Evolutionary conservation across 2,113 vertebrate species (phyloP).

Genomic region (Pteruthius melanotis): DNA sequence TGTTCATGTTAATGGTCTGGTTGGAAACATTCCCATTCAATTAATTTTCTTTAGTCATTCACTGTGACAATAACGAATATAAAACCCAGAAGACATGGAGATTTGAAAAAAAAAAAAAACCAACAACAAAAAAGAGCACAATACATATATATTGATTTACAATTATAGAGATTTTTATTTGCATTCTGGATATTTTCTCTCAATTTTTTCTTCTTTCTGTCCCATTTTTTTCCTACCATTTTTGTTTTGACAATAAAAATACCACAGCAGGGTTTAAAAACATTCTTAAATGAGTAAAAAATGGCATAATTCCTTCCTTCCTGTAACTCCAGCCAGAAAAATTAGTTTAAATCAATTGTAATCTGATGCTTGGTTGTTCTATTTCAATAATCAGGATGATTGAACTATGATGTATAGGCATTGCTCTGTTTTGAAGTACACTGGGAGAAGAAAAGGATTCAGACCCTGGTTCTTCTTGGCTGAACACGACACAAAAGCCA

Average conservation of each 20-base stretch:
- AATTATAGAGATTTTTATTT: not conserved
- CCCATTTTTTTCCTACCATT: not conserved
- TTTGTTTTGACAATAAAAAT: not conserved
- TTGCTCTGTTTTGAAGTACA: not conserved
- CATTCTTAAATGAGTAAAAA: not conserved
- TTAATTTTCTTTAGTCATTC: not conserved
- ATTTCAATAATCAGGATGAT: not conserved
- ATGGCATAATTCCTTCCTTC: not conserved
- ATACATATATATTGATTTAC: not conserved
- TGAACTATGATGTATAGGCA: not conserved
- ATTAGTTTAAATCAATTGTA: not conserved
- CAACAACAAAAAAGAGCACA: accelerated
- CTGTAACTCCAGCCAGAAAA: not conserved
- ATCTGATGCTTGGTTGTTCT: not conserved
- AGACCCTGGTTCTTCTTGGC: not conserved
- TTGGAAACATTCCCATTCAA: not conserved
- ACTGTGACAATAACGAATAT: not conserved
- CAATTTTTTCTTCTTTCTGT: not conserved
- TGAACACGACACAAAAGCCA: not conserved
- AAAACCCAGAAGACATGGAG: not conserved
- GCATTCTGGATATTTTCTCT: not conserved
- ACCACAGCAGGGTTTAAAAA: not conserved
- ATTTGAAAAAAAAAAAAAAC: not conserved
- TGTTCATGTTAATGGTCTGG: not conserved
- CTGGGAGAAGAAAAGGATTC: not conserved